Conservation (phyloP, 2,888 invertebrate species). For the Therioaphis trifolii region DNA sequence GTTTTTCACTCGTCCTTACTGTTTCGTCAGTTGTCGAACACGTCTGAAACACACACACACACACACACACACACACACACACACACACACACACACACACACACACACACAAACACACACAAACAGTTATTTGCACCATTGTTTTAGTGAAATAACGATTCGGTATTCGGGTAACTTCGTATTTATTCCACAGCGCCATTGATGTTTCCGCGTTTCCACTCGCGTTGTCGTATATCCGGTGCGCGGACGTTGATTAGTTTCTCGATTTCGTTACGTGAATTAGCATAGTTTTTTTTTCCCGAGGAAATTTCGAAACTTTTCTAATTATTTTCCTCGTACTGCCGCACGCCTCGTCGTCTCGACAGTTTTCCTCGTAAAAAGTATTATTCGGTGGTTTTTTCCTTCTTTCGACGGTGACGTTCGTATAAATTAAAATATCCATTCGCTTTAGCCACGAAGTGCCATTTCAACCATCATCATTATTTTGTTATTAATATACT, state of each 20-base stretch:
- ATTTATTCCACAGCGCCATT: not conserved
- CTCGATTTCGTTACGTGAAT: not conserved
- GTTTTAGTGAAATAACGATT: no score
- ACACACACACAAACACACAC: no score
- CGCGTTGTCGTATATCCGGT: no score
- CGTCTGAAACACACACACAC: no score
- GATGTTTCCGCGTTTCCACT: not conserved
- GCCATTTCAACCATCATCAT: not conserved
- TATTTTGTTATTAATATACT: constrained; percentile 14
- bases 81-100: no score
- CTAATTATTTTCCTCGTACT: not conserved
- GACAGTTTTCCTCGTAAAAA: not conserved
- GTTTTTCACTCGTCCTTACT: no score
- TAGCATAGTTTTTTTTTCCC: not conserved
- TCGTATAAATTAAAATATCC: constrained; percentile 9
- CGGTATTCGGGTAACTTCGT: no score
- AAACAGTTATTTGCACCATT: no score
- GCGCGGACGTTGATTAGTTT: not conserved
- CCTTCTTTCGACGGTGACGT: not conserved
- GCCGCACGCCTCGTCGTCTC: not conserved
- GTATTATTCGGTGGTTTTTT: not conserved
- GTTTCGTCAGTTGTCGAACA: no score
- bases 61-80: no score
- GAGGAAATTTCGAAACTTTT: constrained; percentile 18
- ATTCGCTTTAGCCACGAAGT: not conserved